phyloP scores from a whole-genome alignment of 1,140 invertebrate genomes.

The Drosophila parvula region DNA sequence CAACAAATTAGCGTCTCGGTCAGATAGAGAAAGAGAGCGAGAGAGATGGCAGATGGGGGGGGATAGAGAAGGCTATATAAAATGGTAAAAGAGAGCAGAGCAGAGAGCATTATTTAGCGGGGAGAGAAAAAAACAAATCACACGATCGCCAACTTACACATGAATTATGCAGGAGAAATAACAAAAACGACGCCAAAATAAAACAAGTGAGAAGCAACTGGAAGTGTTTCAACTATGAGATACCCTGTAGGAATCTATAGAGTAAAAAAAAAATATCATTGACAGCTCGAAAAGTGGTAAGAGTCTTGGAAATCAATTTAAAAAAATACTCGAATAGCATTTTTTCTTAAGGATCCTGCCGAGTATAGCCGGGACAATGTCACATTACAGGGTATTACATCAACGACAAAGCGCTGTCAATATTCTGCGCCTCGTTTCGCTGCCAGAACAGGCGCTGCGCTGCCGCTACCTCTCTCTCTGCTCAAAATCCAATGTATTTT shows the following conservation, averaged over 20 bases:
- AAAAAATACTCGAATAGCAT: no score
- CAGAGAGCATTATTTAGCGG: conserved; percentile 14
- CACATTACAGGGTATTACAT: conserved; percentile 19
- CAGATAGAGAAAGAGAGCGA: conserved; percentile 23
- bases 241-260: background rate
- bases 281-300: no score
- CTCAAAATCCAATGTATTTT: conserved; percentile 50
- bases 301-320: no score
- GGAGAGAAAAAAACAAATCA: conserved; percentile 39
- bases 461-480: conserved; percentile 10
- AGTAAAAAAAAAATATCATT: background rate
- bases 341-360: background rate
- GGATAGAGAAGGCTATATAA: background rate
- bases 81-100: conserved; percentile 17
- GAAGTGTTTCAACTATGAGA: background rate
- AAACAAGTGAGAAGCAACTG: conserved; percentile 1
- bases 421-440: conserved; percentile 32
- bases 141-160: conserved; percentile 43
- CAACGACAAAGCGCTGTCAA: conserved; percentile 32
- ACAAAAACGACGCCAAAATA: conserved; percentile 49
- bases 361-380: background rate
- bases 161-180: conserved; percentile 41
- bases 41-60: background rate
- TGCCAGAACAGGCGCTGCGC: conserved; percentile 15
- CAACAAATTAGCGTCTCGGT: conserved; percentile 47